Base-by-base conservation (phyloP, 2,888 invertebrate genomes). In the Gandaritis pyraliata region DNA sequence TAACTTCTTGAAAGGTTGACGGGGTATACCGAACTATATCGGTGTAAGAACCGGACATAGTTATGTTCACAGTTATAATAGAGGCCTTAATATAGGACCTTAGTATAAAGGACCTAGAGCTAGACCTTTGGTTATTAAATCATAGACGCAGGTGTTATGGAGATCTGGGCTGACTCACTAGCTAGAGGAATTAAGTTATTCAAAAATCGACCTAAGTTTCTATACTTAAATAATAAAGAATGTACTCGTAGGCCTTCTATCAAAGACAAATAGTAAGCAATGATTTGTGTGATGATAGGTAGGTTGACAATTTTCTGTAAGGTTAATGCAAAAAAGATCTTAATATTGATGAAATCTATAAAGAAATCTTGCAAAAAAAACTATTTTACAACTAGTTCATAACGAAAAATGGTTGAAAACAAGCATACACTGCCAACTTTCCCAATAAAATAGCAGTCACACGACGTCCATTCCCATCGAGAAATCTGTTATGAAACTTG, bases 401-500 rank as follows among this genome's bases (percentile, higher is more conserved):
- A 10, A 11, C 15, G 33, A 33, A 33, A 23, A 33, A 33, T 5
- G 33, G 33, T 11, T 6, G 13, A 33, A 49, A 49, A 23, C 39
- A 15, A 55, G 39, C 13, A 38, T 18, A 11, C 3, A 30, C 10
- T 47, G 39, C 43, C 16, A 43, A 43, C 58, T 52, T 52, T 58
- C 58, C 11, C 58, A 47, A 46, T 58, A 58, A 55, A 16, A 51
- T 38, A 45, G 13, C 10, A 10, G 33, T 33, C 1, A 33, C 10
- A 43, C 10, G 15, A 8, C 43, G 46, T 46, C 46, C 15, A 38
- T 51, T 51, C 58, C 51, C 16, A 12, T 23, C 50, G 36, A 50
- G 46, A 47, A 52, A 52, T 58, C 51, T 51, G 38, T 46, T 46
- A 51, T 30, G 33, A 57, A 49, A 53, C 30, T 52, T 47, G 58